These are phyloP conservation scores for Sclerodermus sp. DNA, from an alignment of 2,888 invertebrate genomes.

Conservation along the genomic window DNA sequence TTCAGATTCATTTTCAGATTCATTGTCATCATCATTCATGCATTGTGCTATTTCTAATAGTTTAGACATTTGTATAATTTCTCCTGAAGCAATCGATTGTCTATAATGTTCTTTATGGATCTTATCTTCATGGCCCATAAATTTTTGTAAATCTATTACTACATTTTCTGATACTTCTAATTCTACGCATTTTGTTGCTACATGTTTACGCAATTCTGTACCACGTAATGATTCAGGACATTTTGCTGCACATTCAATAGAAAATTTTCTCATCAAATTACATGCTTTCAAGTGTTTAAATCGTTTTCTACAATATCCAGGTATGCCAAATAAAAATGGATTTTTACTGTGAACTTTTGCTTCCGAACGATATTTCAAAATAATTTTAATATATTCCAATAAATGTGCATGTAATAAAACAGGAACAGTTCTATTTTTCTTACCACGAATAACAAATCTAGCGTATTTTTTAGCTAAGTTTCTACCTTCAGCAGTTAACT, in stretches of 20 bases:
- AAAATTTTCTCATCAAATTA: slow-evolving; percentile 18
- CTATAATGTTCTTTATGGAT: background rate
- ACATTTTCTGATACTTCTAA: background rate
- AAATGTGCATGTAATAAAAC: slow-evolving; percentile 16
- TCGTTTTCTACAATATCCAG: background rate
- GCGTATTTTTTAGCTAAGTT: slow-evolving; percentile 9
- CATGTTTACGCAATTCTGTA: background rate
- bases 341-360: slow-evolving; percentile 9
- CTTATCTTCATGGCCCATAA: background rate
- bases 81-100: background rate
- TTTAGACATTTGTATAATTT: background rate
- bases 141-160: background rate
- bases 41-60: background rate
- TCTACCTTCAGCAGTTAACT: background rate
- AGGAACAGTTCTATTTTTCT: slow-evolving; percentile 16
- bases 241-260: slow-evolving; percentile 23
- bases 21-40: background rate
- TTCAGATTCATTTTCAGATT: background rate
- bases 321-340: slow-evolving; percentile 12
- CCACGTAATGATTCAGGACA: slow-evolving; percentile 15
- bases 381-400: slow-evolving; percentile 5
- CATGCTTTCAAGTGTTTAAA: slow-evolving; percentile 19
- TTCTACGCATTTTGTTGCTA: background rate
- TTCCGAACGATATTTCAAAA: slow-evolving; percentile 1
- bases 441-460: slow-evolving; percentile 17